Conservation (phyloP, 2,113 vertebrate genomes). For the Pelusios castaneus region DNA sequence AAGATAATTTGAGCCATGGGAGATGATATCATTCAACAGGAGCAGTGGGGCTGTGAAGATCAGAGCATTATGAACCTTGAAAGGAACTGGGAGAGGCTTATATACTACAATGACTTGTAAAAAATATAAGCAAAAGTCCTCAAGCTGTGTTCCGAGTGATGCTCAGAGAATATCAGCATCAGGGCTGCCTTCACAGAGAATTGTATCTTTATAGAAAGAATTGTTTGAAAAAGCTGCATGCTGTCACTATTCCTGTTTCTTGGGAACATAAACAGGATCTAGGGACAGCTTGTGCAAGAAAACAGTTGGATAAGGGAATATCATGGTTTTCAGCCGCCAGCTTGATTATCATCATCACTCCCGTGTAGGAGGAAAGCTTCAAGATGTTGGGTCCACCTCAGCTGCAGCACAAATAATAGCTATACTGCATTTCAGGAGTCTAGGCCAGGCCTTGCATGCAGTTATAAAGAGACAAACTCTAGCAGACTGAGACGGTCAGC, state of each 20-base stretch:
- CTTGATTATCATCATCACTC: conserved; percentile 62
- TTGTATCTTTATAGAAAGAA: conserved; percentile 56
- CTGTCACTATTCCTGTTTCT: conserved; percentile 74
- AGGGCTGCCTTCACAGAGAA: conserved; percentile 49
- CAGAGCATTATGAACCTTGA: conserved; percentile 58
- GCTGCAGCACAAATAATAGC: not conserved
- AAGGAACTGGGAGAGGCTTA: conserved; percentile 50
- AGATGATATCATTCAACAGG: conserved; percentile 68
- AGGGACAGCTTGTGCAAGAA: conserved; percentile 74
- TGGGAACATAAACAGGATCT: conserved; percentile 77
- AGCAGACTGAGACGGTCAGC: conserved; percentile 19
- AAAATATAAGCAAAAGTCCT: conserved; percentile 44
- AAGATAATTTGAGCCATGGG: conserved; percentile 74
- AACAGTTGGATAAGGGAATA: conserved; percentile 74
- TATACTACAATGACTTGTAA: conserved; percentile 32
- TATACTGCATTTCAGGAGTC: not conserved
- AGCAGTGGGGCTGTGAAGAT: conserved; percentile 51
- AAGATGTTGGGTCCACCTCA: conserved; percentile 55
- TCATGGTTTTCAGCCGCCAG: conserved; percentile 63
- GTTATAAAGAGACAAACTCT: not conserved
- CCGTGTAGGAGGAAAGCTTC: conserved; percentile 58
- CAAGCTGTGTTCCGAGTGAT: conserved; percentile 51
- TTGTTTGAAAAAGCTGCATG: conserved; percentile 67
- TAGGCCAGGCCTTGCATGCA: not conserved
- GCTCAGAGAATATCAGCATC: conserved; percentile 27